phyloP scores from a whole-genome alignment of 2,888 invertebrate genomes.

The Carterocephalus palaemon region DNA sequence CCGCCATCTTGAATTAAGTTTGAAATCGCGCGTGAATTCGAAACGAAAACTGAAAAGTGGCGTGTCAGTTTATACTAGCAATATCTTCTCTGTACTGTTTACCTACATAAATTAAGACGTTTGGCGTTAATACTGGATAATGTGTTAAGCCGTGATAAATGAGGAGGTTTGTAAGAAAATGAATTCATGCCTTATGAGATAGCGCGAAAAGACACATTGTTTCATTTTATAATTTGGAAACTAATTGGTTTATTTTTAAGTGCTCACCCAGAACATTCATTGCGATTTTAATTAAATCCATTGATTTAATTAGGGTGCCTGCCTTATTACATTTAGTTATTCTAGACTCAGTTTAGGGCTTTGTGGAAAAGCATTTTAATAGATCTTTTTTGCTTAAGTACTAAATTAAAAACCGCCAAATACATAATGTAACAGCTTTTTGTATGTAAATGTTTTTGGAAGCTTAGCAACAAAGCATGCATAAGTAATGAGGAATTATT shows the following conservation, averaged over 20 bases:
- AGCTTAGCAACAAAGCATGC: too few species aligned
- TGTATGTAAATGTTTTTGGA: too few species aligned
- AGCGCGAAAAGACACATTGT: constrained; percentile 15
- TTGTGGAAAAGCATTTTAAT: too few species aligned
- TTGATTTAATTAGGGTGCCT: too few species aligned
- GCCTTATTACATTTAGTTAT: too few species aligned
- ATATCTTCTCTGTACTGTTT: constrained; percentile 25
- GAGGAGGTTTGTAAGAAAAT: constrained; percentile 25
- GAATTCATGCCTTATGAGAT: constrained; percentile 22
- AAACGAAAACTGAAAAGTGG: constrained; percentile 22
- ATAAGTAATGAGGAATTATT: too few species aligned
- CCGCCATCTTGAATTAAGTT: constrained; percentile 19
- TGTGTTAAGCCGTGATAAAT: constrained; percentile 29
- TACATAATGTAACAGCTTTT: too few species aligned
- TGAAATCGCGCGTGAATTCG: constrained; percentile 22
- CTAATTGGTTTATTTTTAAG: constrained; percentile 1
- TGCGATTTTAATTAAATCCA: too few species aligned
- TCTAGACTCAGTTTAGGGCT: too few species aligned
- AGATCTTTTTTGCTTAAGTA: too few species aligned
- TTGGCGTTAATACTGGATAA: constrained; percentile 29
- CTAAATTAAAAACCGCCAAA: too few species aligned
- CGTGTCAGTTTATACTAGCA: constrained; percentile 29
- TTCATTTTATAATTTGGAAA: constrained; percentile 15
- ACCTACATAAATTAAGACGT: constrained; percentile 37
- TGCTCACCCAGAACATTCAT: too few species aligned